Conservation (phyloP, 2,888 invertebrate genomes). For the Neocrepidodera transversa region DNA sequence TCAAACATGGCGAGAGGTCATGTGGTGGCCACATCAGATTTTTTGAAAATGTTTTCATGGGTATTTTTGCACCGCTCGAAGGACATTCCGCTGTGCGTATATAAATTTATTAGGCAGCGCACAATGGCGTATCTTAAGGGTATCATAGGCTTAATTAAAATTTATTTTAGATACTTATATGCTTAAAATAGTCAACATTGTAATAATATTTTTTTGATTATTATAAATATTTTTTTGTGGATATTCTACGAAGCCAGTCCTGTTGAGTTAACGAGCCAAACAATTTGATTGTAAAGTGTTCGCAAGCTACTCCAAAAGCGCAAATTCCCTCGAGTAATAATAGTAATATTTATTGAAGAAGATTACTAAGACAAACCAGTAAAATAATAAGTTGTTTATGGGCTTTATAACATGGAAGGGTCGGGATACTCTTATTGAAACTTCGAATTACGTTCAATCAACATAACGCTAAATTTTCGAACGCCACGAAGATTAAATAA, state of each 20-base stretch:
- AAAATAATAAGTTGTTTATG: constrained; percentile 18
- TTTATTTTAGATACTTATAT: no score
- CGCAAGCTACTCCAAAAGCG: constrained; percentile 11
- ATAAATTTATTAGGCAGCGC: background rate
- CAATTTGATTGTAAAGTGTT: constrained; percentile 16
- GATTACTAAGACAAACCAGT: constrained; percentile 12
- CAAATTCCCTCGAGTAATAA: constrained; percentile 14
- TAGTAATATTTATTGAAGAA: constrained; percentile 16
- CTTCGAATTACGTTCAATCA: constrained; percentile 15
- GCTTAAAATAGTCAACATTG: no score
- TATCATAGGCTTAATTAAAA: no score
- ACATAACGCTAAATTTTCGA: constrained; percentile 8
- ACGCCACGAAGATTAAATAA: constrained; percentile 7
- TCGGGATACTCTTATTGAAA: constrained; percentile 17
- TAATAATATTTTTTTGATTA: no score
- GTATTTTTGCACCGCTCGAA: background rate
- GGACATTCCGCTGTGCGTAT: background rate
- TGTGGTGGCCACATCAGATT: no score
- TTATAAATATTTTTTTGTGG: no score
- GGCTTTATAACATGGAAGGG: constrained; percentile 3
- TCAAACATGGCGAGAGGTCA: no score
- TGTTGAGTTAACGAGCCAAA: constrained; percentile 3
- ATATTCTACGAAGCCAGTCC: background rate
- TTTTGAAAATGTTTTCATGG: constrained; percentile 13
- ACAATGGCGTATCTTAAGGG: background rate